Evolutionary conservation across 2,113 vertebrate species (phyloP).

Genomic region (Myocastor coypus): DNA sequence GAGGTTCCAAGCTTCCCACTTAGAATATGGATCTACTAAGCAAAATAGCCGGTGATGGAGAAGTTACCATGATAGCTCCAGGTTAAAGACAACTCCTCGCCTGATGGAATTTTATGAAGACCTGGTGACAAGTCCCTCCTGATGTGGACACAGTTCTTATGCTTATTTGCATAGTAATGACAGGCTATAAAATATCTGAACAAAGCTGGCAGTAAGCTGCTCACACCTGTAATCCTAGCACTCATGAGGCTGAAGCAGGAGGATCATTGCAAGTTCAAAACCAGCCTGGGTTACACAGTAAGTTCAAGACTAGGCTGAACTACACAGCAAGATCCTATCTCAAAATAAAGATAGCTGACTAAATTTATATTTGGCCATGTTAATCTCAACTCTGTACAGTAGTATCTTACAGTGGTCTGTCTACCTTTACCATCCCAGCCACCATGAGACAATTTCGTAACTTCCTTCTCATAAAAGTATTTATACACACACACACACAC

Average conservation of each 20-base stretch:
- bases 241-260: not conserved
- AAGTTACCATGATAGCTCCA: not conserved
- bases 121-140: not conserved
- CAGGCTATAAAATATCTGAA: not conserved
- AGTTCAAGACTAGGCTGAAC: not conserved
- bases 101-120: not conserved
- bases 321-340: not conserved
- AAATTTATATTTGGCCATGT: not conserved
- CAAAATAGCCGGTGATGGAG: not conserved
- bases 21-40: not conserved
- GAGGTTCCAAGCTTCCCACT: not conserved
- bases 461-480: not conserved
- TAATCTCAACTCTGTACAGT: slow-evolving; percentile 45
- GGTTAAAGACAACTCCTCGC: not conserved
- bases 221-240: not conserved
- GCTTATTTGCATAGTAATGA: not conserved
- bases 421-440: slow-evolving; percentile 58
- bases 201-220: not conserved
- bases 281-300: not conserved
- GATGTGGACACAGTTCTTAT: not conserved
- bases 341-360: not conserved
- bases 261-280: not conserved
- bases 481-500: fast-evolving
- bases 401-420: not conserved
- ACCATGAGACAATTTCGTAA: not conserved